A percentile compares a stretch with the other conserved stretches of the same genome.
phyloP scores from a whole-genome alignment of 2,888 invertebrate species.

The Sympetrum striolatum region DNA sequence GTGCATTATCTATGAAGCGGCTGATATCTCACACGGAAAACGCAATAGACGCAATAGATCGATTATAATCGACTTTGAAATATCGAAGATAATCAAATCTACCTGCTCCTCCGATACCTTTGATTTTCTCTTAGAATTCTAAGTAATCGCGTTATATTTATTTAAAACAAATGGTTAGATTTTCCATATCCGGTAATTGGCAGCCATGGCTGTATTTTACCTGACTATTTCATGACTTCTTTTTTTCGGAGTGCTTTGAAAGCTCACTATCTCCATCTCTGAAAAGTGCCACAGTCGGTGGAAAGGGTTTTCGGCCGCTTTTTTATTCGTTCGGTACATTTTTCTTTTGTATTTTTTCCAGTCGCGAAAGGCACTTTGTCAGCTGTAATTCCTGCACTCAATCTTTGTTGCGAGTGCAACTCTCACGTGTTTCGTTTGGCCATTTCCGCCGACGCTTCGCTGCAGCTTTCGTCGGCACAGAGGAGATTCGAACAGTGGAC shows the following conservation, averaged over 20 bases:
- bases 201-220: background rate
- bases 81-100: too few species aligned
- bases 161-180: background rate
- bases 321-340: background rate
- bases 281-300: constrained; percentile 19
- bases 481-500: background rate
- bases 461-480: background rate
- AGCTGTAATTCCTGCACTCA: constrained; percentile 18
- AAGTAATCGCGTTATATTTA: background rate
- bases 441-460: background rate
- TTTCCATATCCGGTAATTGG: background rate
- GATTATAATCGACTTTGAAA: too few species aligned
- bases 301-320: background rate
- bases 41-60: too few species aligned
- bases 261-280: background rate
- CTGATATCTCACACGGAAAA: too few species aligned
- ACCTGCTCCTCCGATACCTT: too few species aligned
- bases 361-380: constrained; percentile 41
- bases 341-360: background rate
- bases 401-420: constrained; percentile 3
- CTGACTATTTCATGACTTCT: background rate
- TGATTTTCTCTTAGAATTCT: background rate
- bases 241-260: background rate
- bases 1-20: too few species aligned
- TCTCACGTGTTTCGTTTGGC: background rate